These are phyloP conservation scores for Lordiphosa clarofinis DNA, from an alignment of 1,140 invertebrate species.

Conservation along the genomic window DNA sequence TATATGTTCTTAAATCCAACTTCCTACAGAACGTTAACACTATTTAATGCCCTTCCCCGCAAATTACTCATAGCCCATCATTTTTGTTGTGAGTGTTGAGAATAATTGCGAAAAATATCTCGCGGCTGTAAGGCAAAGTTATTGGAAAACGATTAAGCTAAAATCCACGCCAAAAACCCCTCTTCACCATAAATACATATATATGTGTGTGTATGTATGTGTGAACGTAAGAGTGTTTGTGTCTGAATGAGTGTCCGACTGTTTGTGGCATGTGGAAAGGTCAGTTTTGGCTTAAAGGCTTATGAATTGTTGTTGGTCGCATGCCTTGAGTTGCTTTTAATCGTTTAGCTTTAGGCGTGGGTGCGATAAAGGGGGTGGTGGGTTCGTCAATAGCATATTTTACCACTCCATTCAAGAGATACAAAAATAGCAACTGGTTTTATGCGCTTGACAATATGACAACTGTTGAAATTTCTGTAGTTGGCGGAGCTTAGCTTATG, in stretches of 20 bases:
- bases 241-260: conserved; percentile 9
- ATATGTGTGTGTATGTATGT: conserved; percentile 8
- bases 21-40: no score
- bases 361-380: conserved; percentile 1
- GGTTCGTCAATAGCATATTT: conserved; percentile 12
- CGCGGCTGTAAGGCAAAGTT: conserved; percentile 29
- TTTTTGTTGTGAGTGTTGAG: conserved; percentile 1
- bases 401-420: conserved; percentile 16
- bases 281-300: conserved; percentile 71
- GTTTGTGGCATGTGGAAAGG: conserved; percentile 52
- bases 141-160: conserved; percentile 61
- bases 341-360: conserved; percentile 32
- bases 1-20: no score
- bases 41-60: no score
- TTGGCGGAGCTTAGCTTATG: not conserved
- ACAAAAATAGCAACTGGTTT: conserved; percentile 53
- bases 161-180: conserved; percentile 27
- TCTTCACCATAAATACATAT: conserved; percentile 13
- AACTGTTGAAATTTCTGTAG: conserved; percentile 46
- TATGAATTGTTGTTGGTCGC: conserved; percentile 37
- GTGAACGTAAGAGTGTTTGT: conserved; percentile 1
- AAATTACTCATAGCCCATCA: not conserved
- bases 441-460: conserved; percentile 7
- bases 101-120: conserved; percentile 34
- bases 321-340: conserved; percentile 60